Evolutionary conservation across 2,888 invertebrate genomes (phyloP).

Genomic region (Notocelia uddmanniana): DNA sequence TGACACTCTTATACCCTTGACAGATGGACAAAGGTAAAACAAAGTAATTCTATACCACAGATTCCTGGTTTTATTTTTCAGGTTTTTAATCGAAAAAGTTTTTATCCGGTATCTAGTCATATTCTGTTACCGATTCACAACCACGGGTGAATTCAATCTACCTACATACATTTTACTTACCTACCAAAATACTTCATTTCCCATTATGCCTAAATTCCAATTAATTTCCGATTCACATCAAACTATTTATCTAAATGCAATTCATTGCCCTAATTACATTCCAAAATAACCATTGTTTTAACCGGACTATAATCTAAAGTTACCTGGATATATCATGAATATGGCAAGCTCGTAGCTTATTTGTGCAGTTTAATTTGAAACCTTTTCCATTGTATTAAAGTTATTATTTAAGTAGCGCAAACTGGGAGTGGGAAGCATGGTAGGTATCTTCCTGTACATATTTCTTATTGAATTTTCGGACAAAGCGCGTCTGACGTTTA

Average conservation of each 20-base stretch:
- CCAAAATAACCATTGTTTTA: conserved; percentile 11
- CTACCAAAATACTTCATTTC: conserved; percentile 11
- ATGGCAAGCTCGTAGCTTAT: background rate
- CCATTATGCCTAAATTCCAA: conserved; percentile 13
- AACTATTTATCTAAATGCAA: conserved; percentile 4
- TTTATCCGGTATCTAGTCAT: background rate
- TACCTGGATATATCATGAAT: background rate
- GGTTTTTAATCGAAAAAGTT: background rate
- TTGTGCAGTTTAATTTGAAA: background rate
- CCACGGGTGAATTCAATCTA: background rate
- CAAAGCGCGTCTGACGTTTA: conserved; percentile 43
- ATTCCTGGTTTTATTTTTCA: too few species aligned
- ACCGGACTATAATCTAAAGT: conserved; percentile 12
- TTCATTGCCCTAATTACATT: conserved; percentile 15
- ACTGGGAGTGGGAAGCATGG: background rate
- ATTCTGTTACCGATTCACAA: background rate
- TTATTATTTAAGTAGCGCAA: background rate
- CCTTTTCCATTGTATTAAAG: background rate
- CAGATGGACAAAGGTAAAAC: too few species aligned
- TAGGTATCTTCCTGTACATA: conserved; percentile 12
- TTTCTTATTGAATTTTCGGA: conserved; percentile 38
- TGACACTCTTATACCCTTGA: too few species aligned
- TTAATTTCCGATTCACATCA: conserved; percentile 3
- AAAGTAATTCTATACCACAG: too few species aligned
- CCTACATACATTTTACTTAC: background rate